phyloP scores from a whole-genome alignment of 2,888 invertebrate genomes.

The Eristalis tenax region DNA sequence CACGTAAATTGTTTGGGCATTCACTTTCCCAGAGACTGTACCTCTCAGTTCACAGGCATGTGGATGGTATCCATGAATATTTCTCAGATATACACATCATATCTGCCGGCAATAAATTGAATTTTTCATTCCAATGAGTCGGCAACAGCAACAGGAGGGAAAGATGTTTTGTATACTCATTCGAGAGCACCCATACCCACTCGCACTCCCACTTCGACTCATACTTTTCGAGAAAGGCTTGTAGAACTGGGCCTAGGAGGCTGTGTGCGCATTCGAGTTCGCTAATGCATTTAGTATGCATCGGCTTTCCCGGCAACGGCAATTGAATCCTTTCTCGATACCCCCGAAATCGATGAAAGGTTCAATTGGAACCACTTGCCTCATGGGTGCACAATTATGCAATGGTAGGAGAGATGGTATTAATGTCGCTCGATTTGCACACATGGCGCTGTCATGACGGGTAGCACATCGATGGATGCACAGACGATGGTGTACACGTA shows the following conservation, averaged over 20 bases:
- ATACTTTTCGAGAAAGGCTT: background rate
- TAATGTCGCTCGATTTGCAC: conserved; percentile 68
- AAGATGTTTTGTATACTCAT: conserved; percentile 59
- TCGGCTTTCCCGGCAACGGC: conserved; percentile 56
- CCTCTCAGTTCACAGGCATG: background rate
- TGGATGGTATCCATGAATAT: background rate
- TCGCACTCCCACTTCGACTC: background rate
- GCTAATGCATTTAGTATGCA: conserved; percentile 24
- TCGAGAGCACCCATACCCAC: background rate
- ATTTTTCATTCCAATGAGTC: conserved; percentile 64
- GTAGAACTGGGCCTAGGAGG: conserved; percentile 1
- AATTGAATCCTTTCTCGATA: conserved; percentile 66
- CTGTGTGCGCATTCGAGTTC: conserved; percentile 1
- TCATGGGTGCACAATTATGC: conserved; percentile 71
- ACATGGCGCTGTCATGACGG: conserved; percentile 38
- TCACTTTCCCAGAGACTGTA: conserved; percentile 28
- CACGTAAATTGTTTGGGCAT: conserved; percentile 14
- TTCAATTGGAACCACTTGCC: conserved; percentile 68
- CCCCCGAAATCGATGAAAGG: conserved; percentile 62
- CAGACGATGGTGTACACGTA: conserved; percentile 24
- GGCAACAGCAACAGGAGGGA: conserved; percentile 60
- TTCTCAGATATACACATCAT: conserved; percentile 31
- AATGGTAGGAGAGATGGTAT: conserved; percentile 48
- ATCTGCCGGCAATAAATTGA: conserved; percentile 66
- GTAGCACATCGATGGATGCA: background rate